Base-by-base conservation (phyloP, 2,888 invertebrate genomes). In the Portevinia maculata region DNA sequence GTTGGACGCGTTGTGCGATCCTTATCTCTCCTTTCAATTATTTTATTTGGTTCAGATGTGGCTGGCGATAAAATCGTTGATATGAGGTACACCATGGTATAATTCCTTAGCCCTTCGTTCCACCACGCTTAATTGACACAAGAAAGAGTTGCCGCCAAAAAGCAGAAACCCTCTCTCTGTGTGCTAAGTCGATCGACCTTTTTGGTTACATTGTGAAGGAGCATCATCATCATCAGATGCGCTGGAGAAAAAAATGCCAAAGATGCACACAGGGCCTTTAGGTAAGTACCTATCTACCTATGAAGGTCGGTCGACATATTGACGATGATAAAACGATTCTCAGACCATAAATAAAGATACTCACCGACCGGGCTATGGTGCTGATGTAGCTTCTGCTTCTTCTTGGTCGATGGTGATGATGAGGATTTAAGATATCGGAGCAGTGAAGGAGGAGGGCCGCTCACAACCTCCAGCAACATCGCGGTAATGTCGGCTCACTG, bases 41-140 rank as follows among this genome's bases (percentile, higher is more conserved):
- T 89, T 89, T 89, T 89, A 89, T 89, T 89, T 89, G 88, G 90
- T 89, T 89, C 89, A 89, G 89, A 89, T 89, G 89, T 88, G 89
- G 88, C 86, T 85, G 85, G 85, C 88, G 89, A 89, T 89, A 89
- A 89, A 89, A 88, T 87, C 86, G 84, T 88, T 89, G 89, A 89
- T 89, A 89, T 88, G 87, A 87, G 86, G 85, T 85, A 86, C 86
- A 86, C 85, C 52, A 79, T 74, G 79, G 74, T 79, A 79, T 84
- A 87, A 87, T 86, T 88, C 89, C 88, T 88, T 87, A 69, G 84
- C 84, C 85, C 85, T 84, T 85, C 85, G 67, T 74, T 79, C 62
- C 79, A 83, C 84, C 75, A 70, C 84, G 84, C 85, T 89, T 89
- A 89, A 89, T 89, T 89, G 89, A 89, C 89, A 90, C 89, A 89